Evolutionary conservation across 1,140 invertebrate genomes (phyloP), one percentile per base, ranked within the genome.

Genomic region (Calephelis nemesis): DNA sequence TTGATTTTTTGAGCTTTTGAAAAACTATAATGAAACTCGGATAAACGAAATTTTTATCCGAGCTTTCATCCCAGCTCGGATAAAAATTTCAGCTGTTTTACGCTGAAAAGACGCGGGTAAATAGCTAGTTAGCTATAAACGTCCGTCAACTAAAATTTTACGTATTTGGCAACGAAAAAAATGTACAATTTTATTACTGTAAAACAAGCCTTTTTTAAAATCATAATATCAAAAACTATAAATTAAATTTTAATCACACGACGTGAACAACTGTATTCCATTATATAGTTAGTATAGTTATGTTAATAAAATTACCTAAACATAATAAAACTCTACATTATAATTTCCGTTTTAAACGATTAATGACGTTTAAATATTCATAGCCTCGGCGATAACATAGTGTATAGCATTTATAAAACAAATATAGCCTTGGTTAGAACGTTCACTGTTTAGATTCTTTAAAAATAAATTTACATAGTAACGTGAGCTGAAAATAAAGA

Each of bases 401-500:
- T 64, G 50, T 40, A 39, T 62, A 72, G 67, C 67, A 69, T 72
- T 72, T 72, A 45, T 70, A 67, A 60, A 48, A 64, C 60, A 72
- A 70, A 77, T 70, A 75, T 75, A 65, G 64, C 70, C 63, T 67
- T 68, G 52, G 71, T 48, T 67, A 54, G 69, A 70, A 78, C 76
- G 79, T 72, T 73, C 72, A 75, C 70, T 71, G 67, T 76, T 73
- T 75, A 74, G 79, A 81, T 69, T 74, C 77, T 83, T 80, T 77
- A 4, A 84, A 88, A 86, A 90, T 85, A 88, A 87, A 88, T 85
- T 87, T 85, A 90, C 83, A 85, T 82, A 84, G 84, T 83, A 87
- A 87, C 82, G 79, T 81, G 79, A 85, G 80, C 78, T 80, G 77
- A 87, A 88, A 88, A 86, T 85, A 85, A 83, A 85, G 77, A 85